phyloP scores from a whole-genome alignment of 2,888 invertebrate genomes.

The Nemotelus pantherinus region DNA sequence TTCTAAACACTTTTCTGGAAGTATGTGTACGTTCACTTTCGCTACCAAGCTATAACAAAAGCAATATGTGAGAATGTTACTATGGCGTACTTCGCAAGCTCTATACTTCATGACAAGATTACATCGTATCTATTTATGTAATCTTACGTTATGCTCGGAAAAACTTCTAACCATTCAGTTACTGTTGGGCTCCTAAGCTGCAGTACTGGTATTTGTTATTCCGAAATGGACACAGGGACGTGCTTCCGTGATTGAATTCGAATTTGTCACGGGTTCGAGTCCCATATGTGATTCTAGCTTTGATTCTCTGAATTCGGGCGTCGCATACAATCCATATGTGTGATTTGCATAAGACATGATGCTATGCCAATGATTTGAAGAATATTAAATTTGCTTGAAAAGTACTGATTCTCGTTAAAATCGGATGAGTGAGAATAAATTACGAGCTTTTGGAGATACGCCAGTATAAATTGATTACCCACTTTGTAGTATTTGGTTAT shows the following conservation, averaged over 20 bases:
- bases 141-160: constrained; percentile 3
- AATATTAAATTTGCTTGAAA: constrained; percentile 10
- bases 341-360: constrained; percentile 39
- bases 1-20: too few species aligned
- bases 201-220: constrained; percentile 27
- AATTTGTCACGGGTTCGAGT: constrained; percentile 8
- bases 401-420: not conserved
- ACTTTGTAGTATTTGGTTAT: constrained; percentile 14
- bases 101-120: not conserved
- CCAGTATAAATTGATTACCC: constrained; percentile 24
- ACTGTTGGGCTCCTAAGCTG: not conserved
- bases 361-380: constrained; percentile 26
- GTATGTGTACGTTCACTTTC: too few species aligned
- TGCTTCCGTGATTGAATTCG: constrained; percentile 41
- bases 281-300: not conserved
- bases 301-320: constrained; percentile 24
- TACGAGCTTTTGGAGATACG: constrained; percentile 20
- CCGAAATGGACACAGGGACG: constrained; percentile 36
- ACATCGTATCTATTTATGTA: constrained; percentile 22
- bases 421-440: not conserved
- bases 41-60: too few species aligned
- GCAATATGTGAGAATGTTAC: too few species aligned
- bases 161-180: constrained; percentile 15
- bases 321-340: constrained; percentile 1
- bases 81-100: too few species aligned